Base-by-base conservation (phyloP, 2,888 invertebrate species). In the Hypselothyrea guttata region DNA sequence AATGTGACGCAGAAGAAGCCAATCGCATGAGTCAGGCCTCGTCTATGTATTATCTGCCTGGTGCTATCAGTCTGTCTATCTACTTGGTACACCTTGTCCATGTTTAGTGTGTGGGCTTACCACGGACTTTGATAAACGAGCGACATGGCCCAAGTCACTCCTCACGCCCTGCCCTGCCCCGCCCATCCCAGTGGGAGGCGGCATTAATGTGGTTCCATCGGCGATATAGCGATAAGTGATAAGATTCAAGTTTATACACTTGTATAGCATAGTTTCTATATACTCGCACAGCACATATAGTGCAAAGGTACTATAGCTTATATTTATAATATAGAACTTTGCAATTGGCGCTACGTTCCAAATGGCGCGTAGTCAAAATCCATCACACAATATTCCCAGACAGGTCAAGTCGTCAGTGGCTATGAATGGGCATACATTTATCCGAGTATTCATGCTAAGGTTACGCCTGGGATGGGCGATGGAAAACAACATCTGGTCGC, bases 111-210 rank as follows among this genome's bases (percentile, higher is more conserved):
- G 35, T 41, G 41, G 37, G 41, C 28, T 69, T 67, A 67, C 37
- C 34, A n/a, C 7, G 34, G 68, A 69, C 73, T 72, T 69, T 68
- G 73, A 72, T 40, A 49, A 61, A 52, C 62, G 52, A 61, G 18
- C 54, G 15, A 37, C 41, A 37, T 5, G 30, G 22, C 30, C 22
- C 30, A 45, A 54, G 54, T 33, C 41, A 12, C 40, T 28, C 42
- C 9, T n/a, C n/a, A n/a, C 2, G 22, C 22, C 5, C 22, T 22
- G 22, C 22, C 22, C 22, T 22, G 22, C 22, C 22, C 22, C 5
- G 22, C 22, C 22, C 22, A 4, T 2, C 22, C 22, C 22, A 22
- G 42, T 34, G 44, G 31, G 16, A 52, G 9, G 12, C 27, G 69
- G 68, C 44, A 69, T 68, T 68, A 68, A 47, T 31, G 11, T 30